Conservation (phyloP, 2,888 invertebrate genomes). For the Leucania comma region DNA sequence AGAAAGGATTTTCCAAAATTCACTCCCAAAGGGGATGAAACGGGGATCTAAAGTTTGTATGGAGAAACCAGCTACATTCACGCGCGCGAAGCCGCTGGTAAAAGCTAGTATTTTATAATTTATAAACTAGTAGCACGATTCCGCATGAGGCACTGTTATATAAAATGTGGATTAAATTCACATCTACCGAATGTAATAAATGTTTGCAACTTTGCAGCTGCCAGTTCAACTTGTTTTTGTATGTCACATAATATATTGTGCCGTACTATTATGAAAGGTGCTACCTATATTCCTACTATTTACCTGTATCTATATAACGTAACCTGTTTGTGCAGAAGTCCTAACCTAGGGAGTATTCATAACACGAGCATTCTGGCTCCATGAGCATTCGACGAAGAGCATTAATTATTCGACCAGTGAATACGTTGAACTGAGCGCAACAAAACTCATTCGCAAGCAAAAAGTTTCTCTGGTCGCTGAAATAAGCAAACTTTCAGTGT, state of each 20-base stretch:
- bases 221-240: constrained; percentile 14
- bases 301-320: neutral
- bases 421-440: neutral
- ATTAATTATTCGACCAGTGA: neutral
- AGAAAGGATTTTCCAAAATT: too few species aligned
- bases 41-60: too few species aligned
- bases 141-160: neutral
- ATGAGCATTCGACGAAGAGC: neutral
- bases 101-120: too few species aligned
- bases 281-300: constrained; percentile 3
- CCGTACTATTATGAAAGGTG: neutral
- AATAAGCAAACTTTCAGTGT: neutral
- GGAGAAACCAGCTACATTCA: too few species aligned
- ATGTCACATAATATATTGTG: neutral
- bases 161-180: constrained; percentile 14
- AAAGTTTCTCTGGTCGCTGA: neutral
- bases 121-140: too few species aligned
- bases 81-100: too few species aligned
- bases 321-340: constrained; percentile 36
- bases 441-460: neutral
- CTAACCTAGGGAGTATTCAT: constrained; percentile 14
- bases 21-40: too few species aligned
- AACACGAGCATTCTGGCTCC: neutral
- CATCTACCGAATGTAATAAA: constrained; percentile 14
- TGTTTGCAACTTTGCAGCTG: constrained; percentile 28